Conservation (phyloP, 2,797 vertebrate species). For the Telmatherina bonti region DNA sequence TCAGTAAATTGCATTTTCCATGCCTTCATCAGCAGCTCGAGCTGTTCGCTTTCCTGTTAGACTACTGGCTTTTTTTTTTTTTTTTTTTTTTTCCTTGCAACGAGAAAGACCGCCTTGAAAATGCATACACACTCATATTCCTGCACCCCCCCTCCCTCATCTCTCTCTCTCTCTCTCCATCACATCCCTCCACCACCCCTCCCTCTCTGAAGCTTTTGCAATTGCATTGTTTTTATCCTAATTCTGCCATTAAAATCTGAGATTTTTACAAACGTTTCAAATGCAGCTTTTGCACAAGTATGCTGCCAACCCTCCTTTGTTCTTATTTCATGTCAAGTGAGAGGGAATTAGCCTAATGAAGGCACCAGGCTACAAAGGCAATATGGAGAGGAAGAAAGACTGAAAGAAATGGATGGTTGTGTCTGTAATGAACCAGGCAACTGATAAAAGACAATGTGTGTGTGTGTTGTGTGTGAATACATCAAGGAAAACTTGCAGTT, state of each 20-base stretch:
- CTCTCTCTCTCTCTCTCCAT: slow-evolving; percentile 74
- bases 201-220: slow-evolving; percentile 69
- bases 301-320: slow-evolving; percentile 67
- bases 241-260: slow-evolving; percentile 36
- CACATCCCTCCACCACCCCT: slow-evolving; percentile 77
- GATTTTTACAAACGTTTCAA: slow-evolving; percentile 29
- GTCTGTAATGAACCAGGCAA: slow-evolving; percentile 50
- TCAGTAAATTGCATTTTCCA: slow-evolving; percentile 56
- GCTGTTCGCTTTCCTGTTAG: slow-evolving; percentile 71
- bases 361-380: slow-evolving; percentile 67
- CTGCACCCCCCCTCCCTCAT: slow-evolving; percentile 72
- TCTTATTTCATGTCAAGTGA: slow-evolving; percentile 63
- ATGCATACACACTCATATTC: slow-evolving; percentile 82
- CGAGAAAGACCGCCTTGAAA: slow-evolving; percentile 86
- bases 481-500: slow-evolving; percentile 23
- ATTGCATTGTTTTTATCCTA: slow-evolving; percentile 63
- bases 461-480: slow-evolving; percentile 17
- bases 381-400: slow-evolving; percentile 41
- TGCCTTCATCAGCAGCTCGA: slow-evolving; percentile 70
- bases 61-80: slow-evolving; percentile 63
- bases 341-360: slow-evolving; percentile 62
- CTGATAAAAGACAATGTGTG: slow-evolving; percentile 44
- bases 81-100: slow-evolving; percentile 75
- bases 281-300: slow-evolving; percentile 20
- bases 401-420: slow-evolving; percentile 26